Evolutionary conservation across 2,888 invertebrate genomes (phyloP).

Genomic region (Julus scanicus): DNA sequence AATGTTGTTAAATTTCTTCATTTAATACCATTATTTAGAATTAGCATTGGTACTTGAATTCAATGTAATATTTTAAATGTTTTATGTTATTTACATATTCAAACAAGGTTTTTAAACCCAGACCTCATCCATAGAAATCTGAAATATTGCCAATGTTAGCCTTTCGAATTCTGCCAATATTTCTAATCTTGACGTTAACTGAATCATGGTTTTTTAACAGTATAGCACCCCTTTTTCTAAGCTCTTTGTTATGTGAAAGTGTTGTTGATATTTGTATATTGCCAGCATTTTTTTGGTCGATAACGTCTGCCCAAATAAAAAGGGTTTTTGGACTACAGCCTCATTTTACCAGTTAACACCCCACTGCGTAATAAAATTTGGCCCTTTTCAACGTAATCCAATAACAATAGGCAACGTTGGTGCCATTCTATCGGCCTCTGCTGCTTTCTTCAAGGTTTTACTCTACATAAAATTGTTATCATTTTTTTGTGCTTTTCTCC

Average conservation of each 20-base stretch:
- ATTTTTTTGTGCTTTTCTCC: conserved; percentile 1
- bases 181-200: not conserved
- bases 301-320: not conserved
- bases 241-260: not conserved
- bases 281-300: conserved; percentile 20
- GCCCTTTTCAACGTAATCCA: conserved; percentile 23
- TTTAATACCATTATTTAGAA: too few species aligned
- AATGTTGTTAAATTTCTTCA: too few species aligned
- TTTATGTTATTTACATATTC: not conserved
- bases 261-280: conserved; percentile 37
- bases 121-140: not conserved
- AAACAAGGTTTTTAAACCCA: not conserved
- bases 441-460: not conserved
- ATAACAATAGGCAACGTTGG: not conserved
- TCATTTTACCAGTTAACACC: conserved; percentile 27
- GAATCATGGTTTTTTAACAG: not conserved
- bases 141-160: too few species aligned
- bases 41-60: not conserved
- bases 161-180: too few species aligned
- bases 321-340: not conserved
- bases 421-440: not conserved
- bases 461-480: conserved; percentile 4
- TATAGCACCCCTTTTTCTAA: not conserved
- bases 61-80: too few species aligned
- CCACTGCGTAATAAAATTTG: conserved; percentile 5